A percentile compares a stretch with the other conserved stretches of the same genome.
Conservation (phyloP, 1,140 invertebrate species). For the Drosophila grimshawi region DNA sequence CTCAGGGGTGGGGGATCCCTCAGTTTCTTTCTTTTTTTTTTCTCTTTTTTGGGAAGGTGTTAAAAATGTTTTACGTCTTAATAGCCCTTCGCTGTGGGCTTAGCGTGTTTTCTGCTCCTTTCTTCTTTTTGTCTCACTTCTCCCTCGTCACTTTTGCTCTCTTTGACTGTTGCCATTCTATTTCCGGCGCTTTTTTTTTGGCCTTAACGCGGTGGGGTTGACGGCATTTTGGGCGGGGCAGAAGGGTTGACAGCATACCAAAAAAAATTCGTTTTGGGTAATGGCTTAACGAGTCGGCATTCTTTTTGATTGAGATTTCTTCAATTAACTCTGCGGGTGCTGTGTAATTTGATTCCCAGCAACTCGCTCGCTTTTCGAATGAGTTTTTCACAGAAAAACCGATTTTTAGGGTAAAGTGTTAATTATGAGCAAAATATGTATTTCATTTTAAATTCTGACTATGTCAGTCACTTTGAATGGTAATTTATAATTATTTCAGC, state of each 20-base stretch:
- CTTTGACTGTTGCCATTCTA: constrained; percentile 40
- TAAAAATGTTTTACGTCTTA: constrained; percentile 80
- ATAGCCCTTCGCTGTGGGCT: constrained; percentile 55
- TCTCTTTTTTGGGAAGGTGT: constrained; percentile 62
- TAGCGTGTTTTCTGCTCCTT: constrained; percentile 17
- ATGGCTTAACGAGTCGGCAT: constrained; percentile 73
- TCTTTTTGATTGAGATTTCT: constrained; percentile 65
- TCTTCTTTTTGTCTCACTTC: neutral
- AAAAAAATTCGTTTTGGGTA: constrained; percentile 52
- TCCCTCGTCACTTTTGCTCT: constrained; percentile 19
- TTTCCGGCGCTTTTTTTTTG: constrained; percentile 36
- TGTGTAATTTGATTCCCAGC: constrained; percentile 69
- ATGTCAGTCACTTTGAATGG: neutral
- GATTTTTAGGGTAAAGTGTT: neutral
- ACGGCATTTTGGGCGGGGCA: neutral
- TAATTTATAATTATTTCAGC: too few species aligned
- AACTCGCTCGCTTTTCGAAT: constrained; percentile 45
- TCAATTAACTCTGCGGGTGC: constrained; percentile 75
- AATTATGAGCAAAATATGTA: neutral
- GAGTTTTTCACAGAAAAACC: constrained; percentile 32
- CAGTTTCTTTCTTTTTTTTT: neutral
- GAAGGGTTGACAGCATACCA: constrained; percentile 37
- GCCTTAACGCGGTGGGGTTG: constrained; percentile 7
- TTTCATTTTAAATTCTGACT: neutral
- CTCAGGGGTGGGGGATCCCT: neutral